Base-by-base conservation (phyloP, 2,888 invertebrate species). In the Biston betularia region DNA sequence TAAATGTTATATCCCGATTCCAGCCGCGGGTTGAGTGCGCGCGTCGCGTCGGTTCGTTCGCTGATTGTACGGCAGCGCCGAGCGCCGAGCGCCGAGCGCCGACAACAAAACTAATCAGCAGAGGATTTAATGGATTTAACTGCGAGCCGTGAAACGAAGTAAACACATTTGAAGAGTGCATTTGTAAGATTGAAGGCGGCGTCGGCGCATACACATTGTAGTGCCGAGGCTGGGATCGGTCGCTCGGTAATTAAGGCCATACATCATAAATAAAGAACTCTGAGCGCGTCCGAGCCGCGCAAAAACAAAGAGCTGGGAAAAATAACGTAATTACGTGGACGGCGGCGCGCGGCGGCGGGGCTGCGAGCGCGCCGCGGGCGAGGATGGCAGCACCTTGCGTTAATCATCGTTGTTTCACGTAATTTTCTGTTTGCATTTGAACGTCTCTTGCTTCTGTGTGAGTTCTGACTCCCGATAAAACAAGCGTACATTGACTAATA, bases 211-310 rank as follows among this genome's bases (percentile, higher is more conserved):
- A 63, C 62, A 66, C 64, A 64, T 15, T 59, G 49, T 57, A 46
- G 56, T 42, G 63, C 46, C 54, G 65, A 34, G 14, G 46, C 63
- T 64, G 62, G 50, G 69, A 73, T 61, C 74, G 52, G 68, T 75
- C 71, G 73, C 70, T 77, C 74, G 73, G 73, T 85, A 81, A 88
- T 88, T 86, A 85, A 83, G 77, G 79, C 72, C 80, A 84, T 87
- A 85, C 84, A 86, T 82, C 81, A 83, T 79, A 78, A 80, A 83
- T 74, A 82, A 82, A 81, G 77, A 75, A 52, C 55, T 56, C 65
- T 50, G 6, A 55, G 56, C 59, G 64, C 59, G 49, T 40, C 56
- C 67, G 67, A 53, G 56, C 66, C 53, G 64, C 56, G 33, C 70
- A 78, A 80, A 82, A 84, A 83, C 76, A 77, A 82, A 73, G 69